These are phyloP conservation scores for Ictalurus punctatus DNA, from an alignment of 2,113 vertebrate species.

Conservation along the genomic window DNA sequence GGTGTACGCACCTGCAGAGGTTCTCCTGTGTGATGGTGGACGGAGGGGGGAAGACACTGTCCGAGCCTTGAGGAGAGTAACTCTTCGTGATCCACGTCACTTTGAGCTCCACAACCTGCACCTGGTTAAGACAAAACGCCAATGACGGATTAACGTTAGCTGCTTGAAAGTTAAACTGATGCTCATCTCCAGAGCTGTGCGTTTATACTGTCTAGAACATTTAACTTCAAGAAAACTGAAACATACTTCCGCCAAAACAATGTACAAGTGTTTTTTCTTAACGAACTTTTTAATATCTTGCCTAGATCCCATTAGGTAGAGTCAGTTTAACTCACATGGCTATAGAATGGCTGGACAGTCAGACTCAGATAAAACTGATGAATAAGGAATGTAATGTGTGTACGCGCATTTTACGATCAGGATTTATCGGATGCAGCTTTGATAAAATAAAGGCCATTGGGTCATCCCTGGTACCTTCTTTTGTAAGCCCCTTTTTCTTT, in stretches of 20 bases:
- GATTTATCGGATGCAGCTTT: not conserved
- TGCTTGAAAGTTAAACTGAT: not conserved
- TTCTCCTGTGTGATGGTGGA: slow-evolving; percentile 92
- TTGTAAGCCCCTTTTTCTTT: not conserved
- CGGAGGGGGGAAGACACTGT: slow-evolving; percentile 92
- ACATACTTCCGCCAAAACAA: not conserved
- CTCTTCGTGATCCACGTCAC: slow-evolving; percentile 99
- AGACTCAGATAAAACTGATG: not conserved
- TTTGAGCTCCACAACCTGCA: slow-evolving; percentile 93
- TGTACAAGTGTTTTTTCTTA: not conserved
- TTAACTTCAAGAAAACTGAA: not conserved
- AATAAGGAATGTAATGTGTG: not conserved
- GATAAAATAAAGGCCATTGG: not conserved
- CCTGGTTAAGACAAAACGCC: slow-evolving; percentile 69
- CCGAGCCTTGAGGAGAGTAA: slow-evolving; percentile 92
- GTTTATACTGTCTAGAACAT: not conserved
- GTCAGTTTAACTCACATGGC: not conserved
- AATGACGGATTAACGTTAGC: not conserved
- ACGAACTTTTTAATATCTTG: not conserved
- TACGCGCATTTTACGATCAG: not conserved
- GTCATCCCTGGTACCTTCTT: not conserved
- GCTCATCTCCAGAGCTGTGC: not conserved
- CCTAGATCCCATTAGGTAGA: not conserved
- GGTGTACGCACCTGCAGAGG: slow-evolving; percentile 79
- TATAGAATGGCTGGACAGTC: not conserved